These are phyloP conservation scores for Achroia grisella DNA, from an alignment of 1,140 invertebrate genomes.

Conservation along the genomic window DNA sequence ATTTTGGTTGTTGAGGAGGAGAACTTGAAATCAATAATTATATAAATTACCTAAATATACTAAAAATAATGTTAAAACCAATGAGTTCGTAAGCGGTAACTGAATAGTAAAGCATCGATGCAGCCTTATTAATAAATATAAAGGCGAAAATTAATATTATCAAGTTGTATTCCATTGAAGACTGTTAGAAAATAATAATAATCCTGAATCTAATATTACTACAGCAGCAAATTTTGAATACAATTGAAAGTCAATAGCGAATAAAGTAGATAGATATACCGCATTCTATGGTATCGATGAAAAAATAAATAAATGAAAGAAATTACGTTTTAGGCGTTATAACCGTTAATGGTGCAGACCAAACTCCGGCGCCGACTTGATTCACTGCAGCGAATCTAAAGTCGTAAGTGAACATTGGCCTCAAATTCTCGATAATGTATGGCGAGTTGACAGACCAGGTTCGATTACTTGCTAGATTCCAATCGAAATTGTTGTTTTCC, in stretches of 20 bases:
- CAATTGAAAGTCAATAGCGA: too few species aligned
- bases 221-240: too few species aligned
- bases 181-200: too few species aligned
- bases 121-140: too few species aligned
- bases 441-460: conserved; percentile 84
- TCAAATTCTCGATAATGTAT: conserved; percentile 87
- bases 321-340: conserved; percentile 72
- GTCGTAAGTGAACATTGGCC: conserved; percentile 85
- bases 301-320: too few species aligned
- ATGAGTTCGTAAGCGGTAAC: too few species aligned
- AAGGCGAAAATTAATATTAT: too few species aligned
- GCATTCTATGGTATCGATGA: too few species aligned
- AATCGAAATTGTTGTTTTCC: conserved; percentile 76
- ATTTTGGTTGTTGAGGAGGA: conserved; percentile 62
- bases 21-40: conserved; percentile 30
- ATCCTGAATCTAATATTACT: too few species aligned
- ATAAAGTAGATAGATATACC: too few species aligned
- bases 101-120: too few species aligned
- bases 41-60: conserved; percentile 6
- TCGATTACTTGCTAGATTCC: conserved; percentile 80
- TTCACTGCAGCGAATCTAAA: conserved; percentile 91
- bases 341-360: conserved; percentile 75
- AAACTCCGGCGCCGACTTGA: conserved; percentile 86
- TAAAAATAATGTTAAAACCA: neutral
- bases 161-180: too few species aligned